Percentiles rank a stretch among this genome's conserved stretches.
Conservation (phyloP, 2,113 vertebrate genomes). For the Megaleporinus macrocephalus region DNA sequence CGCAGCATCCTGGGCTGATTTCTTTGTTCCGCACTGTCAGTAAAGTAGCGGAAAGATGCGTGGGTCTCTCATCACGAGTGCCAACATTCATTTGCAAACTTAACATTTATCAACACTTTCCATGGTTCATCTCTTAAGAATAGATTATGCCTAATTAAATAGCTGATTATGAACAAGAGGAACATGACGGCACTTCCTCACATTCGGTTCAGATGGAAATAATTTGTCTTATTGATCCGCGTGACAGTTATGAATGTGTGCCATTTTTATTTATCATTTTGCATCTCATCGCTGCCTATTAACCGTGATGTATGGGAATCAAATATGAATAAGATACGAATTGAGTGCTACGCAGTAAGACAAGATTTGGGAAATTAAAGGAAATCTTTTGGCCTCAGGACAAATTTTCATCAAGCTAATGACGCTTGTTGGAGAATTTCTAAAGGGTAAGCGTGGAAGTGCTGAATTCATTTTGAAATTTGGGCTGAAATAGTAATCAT, state of each 20-base stretch:
- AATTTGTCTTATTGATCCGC: slow-evolving; percentile 11
- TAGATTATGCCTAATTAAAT: slow-evolving; percentile 42
- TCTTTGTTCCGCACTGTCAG: slow-evolving; percentile 42
- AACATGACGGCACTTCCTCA: slow-evolving; percentile 5
- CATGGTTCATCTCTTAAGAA: slow-evolving; percentile 36
- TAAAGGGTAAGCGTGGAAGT: neutral
- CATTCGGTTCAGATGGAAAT: neutral
- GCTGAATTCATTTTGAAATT: neutral
- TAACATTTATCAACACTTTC: slow-evolving; percentile 35
- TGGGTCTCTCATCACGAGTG: slow-evolving; percentile 33
- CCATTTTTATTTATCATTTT: slow-evolving; percentile 26
- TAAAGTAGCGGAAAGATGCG: slow-evolving; percentile 28
- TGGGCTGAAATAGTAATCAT: neutral
- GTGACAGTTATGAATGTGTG: slow-evolving; percentile 29
- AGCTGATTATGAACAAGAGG: slow-evolving; percentile 30
- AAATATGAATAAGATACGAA: neutral
- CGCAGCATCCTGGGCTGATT: slow-evolving; percentile 43
- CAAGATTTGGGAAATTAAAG: neutral
- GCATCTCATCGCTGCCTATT: neutral
- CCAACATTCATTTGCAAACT: slow-evolving; percentile 46
- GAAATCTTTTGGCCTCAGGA: neutral
- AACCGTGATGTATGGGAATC: neutral
- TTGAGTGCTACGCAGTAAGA: neutral
- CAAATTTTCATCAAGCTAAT: neutral
- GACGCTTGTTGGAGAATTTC: too few relatives aligned